Evolutionary conservation across 2,797 vertebrate genomes (phyloP), one percentile per base, ranked within the genome.

Genomic region (Hoplostethus mediterraneus): DNA sequence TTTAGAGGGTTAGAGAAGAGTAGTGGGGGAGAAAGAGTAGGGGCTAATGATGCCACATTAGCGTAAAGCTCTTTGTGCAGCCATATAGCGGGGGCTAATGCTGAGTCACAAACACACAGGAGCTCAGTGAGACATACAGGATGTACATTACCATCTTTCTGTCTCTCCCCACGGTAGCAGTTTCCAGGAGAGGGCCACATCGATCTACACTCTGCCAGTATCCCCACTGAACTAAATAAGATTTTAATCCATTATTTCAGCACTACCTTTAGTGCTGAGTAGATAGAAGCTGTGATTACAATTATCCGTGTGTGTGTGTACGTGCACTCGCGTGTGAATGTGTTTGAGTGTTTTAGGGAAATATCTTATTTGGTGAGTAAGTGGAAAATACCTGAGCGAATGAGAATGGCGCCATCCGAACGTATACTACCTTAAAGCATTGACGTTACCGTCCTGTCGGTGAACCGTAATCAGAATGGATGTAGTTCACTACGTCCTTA

Each of bases 11-110:
- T 49, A 71, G 79, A 80, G 78, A 47, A 84, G 79, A 47, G 85
- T 63, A 79, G 65, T 64, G 53, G 61, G 47, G 66, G 36, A 30
- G 47, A 75, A 69, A 60, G 57, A 77, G 69, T 36, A 6, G 53
- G 28, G 57, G 67, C 80, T 91, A 91, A 93, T 92, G 87, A 77
- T 47, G 58, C 59, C 28, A 67, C 89, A 92, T 92, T 86, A 92
- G 84, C 0, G 59, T 78, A 67, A 78, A 82, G 82, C 78, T 84
- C 79, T 88, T 82, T 67, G 64, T 76, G 63, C 54, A 33, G 62
- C 71, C 71, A 47, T 48, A 67, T 70, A 45, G 63, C 58, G 11
- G 30, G 4, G 4, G 55, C 38, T 71, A 69, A 73, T 65, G 80
- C 65, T 84, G 82, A 84, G 67, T 75, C 70, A 60, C 40, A 68